Evolutionary conservation across 2,113 vertebrate genomes (phyloP).

Genomic region (Nyctereutes procyonoides): DNA sequence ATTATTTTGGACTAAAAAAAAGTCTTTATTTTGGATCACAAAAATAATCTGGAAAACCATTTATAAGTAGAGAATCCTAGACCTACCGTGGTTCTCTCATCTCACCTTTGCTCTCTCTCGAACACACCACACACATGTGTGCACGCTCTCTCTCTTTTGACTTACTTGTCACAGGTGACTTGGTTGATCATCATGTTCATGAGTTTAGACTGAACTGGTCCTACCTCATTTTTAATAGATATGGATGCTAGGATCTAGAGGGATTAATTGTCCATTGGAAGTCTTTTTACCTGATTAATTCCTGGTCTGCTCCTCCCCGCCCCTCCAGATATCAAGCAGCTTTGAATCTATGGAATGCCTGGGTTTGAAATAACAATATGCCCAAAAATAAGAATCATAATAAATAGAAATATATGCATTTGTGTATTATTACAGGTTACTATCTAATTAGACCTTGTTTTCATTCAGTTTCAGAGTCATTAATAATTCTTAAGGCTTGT

Average conservation of each 20-base stretch:
- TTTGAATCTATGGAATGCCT: not conserved
- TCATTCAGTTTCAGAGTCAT: not conserved
- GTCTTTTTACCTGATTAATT: not conserved
- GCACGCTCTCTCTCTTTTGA: not conserved
- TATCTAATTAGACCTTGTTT: not conserved
- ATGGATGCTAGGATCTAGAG: not conserved
- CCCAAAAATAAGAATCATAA: not conserved
- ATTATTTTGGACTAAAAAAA: not conserved
- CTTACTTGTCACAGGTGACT: not conserved
- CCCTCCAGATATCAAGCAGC: not conserved
- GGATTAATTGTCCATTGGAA: not conserved
- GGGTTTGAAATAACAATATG: not conserved
- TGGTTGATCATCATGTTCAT: not conserved
- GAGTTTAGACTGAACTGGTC: not conserved
- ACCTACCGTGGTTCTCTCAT: not conserved
- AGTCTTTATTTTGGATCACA: not conserved
- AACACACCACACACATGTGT: not conserved
- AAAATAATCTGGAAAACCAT: constrained; percentile 7
- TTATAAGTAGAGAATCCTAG: not conserved
- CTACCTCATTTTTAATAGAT: not conserved
- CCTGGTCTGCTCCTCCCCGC: not conserved
- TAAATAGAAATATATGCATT: not conserved
- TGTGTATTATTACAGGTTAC: not conserved
- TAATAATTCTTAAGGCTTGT: not conserved
- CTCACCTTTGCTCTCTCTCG: not conserved